phyloP scores from a whole-genome alignment of 1,140 invertebrate species.

The Drosophila takahashii region DNA sequence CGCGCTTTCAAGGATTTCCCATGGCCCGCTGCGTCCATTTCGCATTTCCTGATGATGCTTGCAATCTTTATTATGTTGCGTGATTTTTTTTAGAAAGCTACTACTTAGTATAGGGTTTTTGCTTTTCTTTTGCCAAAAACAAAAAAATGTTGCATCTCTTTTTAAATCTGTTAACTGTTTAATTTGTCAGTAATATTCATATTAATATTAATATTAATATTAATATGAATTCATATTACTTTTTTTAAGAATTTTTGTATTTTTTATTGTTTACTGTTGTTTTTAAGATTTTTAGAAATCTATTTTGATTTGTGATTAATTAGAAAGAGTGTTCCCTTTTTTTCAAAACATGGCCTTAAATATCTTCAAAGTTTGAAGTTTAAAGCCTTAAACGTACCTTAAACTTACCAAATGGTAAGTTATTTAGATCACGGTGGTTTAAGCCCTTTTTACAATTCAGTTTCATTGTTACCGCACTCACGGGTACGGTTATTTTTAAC shows the following conservation, averaged over 20 bases:
- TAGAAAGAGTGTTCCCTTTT: too few relatives aligned
- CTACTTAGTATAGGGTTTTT: background rate
- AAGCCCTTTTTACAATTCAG: slow-evolving; percentile 3
- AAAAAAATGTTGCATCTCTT: too few relatives aligned
- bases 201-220: background rate
- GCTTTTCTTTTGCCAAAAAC: background rate
- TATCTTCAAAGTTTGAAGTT: too few relatives aligned
- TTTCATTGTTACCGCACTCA: slow-evolving; percentile 28
- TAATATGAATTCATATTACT: too few relatives aligned
- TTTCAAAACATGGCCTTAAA: too few relatives aligned
- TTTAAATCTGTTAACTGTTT: background rate
- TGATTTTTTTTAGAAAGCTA: background rate
- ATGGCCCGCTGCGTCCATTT: slow-evolving; percentile 33
- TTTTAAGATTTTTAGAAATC: too few relatives aligned
- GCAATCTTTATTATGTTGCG: background rate
- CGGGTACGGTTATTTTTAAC: slow-evolving; percentile 22
- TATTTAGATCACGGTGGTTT: background rate
- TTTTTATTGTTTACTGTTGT: too few relatives aligned
- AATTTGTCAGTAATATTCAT: background rate
- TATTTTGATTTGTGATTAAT: too few relatives aligned
- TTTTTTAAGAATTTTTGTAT: too few relatives aligned
- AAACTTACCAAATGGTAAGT: too few relatives aligned
- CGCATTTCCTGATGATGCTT: slow-evolving; percentile 15
- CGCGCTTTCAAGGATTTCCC: slow-evolving; percentile 27
- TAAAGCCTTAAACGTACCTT: too few relatives aligned